A percentile compares a stretch with the other conserved stretches of the same genome.
Conservation (phyloP, 2,888 invertebrate species). For the Lissocephala sabroskyi region DNA sequence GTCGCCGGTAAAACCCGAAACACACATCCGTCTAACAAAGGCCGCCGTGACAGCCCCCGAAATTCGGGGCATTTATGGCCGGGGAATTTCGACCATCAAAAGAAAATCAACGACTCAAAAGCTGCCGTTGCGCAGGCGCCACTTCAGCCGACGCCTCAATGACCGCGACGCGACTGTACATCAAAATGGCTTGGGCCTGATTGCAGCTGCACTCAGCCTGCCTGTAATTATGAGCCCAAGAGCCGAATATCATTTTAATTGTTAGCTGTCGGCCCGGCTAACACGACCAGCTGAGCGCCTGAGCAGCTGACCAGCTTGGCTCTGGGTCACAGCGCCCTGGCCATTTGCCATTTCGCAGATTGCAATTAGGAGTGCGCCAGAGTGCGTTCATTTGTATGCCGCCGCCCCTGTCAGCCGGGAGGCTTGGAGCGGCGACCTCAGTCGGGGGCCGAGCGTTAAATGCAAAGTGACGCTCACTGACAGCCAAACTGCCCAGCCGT, state of each 20-base stretch:
- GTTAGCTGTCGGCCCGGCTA: constrained; percentile 16
- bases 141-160: constrained; percentile 8
- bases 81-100: too few relatives aligned
- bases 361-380: constrained; percentile 34
- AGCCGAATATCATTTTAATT: constrained; percentile 37
- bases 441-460: not conserved
- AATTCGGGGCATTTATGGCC: too few relatives aligned
- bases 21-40: constrained; percentile 42
- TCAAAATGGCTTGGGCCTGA: not conserved
- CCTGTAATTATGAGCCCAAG: constrained; percentile 30
- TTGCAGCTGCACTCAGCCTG: constrained; percentile 5
- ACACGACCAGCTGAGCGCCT: not conserved
- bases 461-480: constrained; percentile 11
- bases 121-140: constrained; percentile 10
- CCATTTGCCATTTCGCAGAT: constrained; percentile 44
- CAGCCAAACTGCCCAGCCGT: constrained; percentile 34
- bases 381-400: constrained; percentile 24
- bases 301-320: not conserved
- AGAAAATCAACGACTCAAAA: too few relatives aligned
- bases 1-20: constrained; percentile 30
- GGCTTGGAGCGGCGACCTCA: not conserved
- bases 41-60: not conserved
- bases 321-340: constrained; percentile 10
- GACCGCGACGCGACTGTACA: not conserved
- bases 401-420: constrained; percentile 8